phyloP scores from a whole-genome alignment of 2,113 vertebrate species.

The Bubo blakistoni region DNA sequence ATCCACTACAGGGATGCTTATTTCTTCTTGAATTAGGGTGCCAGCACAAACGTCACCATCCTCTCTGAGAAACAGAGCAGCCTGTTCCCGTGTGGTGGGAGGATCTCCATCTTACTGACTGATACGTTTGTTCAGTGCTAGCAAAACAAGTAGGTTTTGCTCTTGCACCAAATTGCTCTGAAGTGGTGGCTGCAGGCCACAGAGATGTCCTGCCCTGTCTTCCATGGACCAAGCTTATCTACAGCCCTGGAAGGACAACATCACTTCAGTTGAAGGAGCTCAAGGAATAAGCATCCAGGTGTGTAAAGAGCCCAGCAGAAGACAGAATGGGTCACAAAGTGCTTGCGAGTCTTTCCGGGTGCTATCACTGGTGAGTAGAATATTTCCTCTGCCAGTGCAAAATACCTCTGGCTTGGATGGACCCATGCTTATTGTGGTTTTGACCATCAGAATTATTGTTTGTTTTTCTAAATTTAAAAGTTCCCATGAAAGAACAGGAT shows the following conservation, averaged over 20 bases:
- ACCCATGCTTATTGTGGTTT: background rate
- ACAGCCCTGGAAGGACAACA: background rate
- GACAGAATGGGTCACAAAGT: background rate
- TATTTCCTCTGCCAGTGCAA: background rate
- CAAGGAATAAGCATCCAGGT: background rate
- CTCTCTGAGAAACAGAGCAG: background rate
- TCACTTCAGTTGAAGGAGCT: background rate
- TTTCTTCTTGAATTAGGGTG: background rate
- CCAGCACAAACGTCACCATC: background rate
- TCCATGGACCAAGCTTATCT: background rate
- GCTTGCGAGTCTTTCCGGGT: background rate
- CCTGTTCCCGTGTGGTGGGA: background rate
- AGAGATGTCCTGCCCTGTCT: background rate
- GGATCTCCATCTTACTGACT: background rate
- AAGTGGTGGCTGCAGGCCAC: background rate
- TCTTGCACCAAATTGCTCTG: background rate
- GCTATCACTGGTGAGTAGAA: background rate
- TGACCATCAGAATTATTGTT: background rate
- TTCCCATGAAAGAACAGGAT: background rate
- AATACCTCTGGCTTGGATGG: background rate
- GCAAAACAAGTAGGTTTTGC: background rate
- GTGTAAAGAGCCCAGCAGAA: background rate
- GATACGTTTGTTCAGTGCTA: background rate
- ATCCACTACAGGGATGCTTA: background rate
- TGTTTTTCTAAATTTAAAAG: background rate